Base-by-base conservation (phyloP, 2,113 vertebrate species). In the Tachysurus vachellii region DNA sequence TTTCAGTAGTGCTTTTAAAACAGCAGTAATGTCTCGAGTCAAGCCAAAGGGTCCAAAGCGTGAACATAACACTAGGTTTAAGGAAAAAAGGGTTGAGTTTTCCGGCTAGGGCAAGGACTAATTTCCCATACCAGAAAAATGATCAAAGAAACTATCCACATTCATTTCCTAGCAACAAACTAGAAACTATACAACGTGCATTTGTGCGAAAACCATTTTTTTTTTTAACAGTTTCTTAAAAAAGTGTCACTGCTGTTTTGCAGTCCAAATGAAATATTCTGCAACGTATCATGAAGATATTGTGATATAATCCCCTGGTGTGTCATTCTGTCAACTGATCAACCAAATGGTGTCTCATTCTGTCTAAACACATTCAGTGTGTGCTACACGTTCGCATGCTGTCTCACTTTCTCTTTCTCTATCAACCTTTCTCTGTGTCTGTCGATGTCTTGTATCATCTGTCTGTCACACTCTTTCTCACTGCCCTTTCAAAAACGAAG, bases 351-450 rank as follows among this genome's bases (percentile, higher is more conserved):
- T 85, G 83, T 87, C 68, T 93, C 93, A 93, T 90, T 93, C 91
- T 92, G 92, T 93, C 91, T 92, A 89, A 93, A 93, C 87, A 83
- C 85, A 57, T 89, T 89, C 70, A 53, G 44, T 86, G 86, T 70
- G 56, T 47, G 61, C 75, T n/a, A 76, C n/a, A 28, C 84, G 66
- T 47, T 61, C 61, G 26, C 17, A 77, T 83, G 42, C 23, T 56
- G 53, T 80, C 59, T 84, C 57, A 19, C 54, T 70, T 61, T 57
- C 19, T 61, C 28, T 80, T 36, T 89, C 83, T 59, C 50, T 31
- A 62, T 83, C 79, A 85, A 14, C 44, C 62, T 71, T 50, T 75
- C 36, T 61, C 56, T 68, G n/a, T 87, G 53, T 84, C 76, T 71
- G 28, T 86, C 61, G 82, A 73, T 90, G 59, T 84, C 68, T 87